Evolutionary conservation across 2,113 vertebrate species (phyloP), one percentile per base, ranked within the genome.

Genomic region (Balaeniceps rex): DNA sequence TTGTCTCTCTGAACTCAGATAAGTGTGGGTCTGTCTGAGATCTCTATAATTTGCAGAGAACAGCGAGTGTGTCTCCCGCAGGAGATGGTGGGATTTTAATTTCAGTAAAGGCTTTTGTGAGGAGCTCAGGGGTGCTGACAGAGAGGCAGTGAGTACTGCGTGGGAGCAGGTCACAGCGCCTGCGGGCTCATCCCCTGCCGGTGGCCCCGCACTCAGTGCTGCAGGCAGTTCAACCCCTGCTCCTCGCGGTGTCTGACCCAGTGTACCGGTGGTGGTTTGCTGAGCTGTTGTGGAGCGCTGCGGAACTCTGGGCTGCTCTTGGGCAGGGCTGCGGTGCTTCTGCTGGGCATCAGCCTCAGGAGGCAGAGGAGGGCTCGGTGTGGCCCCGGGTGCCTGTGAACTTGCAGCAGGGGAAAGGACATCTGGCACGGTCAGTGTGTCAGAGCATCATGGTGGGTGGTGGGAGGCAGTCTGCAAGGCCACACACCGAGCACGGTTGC

Each of bases 401-500:
- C 71, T 46, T 4, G 1, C 21, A 11, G 26, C 38, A 38, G 49
- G 29, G 17, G 12, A 22, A 19, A 3, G 68, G 61, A 6, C 8
- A 2, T 22, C 38, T 13, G 80, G 33, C 26, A 2, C 0, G 1
- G 49, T 29, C 28, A 0, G 26, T 5, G n/a, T 1, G 3, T 33
- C 0, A 0, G 29, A 14, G 83, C 52, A 4, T 2, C 3, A 0
- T 5, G 58, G 14, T 1, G 4, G 9, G 7, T 2, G 19, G 23
- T 4, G 34, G n/a, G 44, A 31, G 31, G n/a, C 77, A 49, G 58
- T 34, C 19, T 1, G 1, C 1, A 5, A 17, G 26, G 70, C 33
- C 7, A 9, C 7, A 0, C 38, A 2, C 31, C 0, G 1, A 17
- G 54, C 44, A n/a, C 28, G 0, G 44, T 29, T 28, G 31, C 16